Conservation (phyloP, 2,797 vertebrate genomes). For the Diglossa cyanea region DNA sequence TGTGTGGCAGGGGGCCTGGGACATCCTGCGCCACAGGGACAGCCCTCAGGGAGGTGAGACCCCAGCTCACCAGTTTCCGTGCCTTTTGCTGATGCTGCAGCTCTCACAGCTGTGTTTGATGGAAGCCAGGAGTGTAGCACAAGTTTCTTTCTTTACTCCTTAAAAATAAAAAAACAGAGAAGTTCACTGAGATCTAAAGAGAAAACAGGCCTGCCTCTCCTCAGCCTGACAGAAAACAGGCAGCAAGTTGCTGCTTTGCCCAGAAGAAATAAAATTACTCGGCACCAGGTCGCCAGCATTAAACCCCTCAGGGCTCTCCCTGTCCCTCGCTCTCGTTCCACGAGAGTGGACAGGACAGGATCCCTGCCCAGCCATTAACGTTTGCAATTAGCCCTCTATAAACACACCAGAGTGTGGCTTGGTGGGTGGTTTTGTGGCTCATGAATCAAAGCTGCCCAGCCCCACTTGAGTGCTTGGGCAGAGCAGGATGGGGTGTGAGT, state of each 20-base stretch:
- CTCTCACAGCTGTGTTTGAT: accelerated
- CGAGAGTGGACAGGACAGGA: not conserved
- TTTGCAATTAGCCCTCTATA: not conserved
- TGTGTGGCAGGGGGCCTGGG: accelerated
- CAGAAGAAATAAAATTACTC: not conserved
- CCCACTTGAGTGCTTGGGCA: accelerated
- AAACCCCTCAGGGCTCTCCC: not conserved
- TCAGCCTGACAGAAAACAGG: not conserved
- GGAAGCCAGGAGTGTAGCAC: accelerated
- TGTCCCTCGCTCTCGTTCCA: not conserved
- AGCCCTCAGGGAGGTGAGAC: not conserved
- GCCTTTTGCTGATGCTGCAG: not conserved
- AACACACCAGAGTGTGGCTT: not conserved
- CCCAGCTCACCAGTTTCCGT: accelerated
- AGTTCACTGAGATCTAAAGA: not conserved
- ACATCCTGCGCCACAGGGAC: not conserved
- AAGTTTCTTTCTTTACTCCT: not conserved
- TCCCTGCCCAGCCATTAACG: accelerated
- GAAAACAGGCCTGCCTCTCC: not conserved
- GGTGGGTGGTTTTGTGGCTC: not conserved
- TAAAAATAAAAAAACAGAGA: not conserved
- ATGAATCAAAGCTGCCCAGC: not conserved
- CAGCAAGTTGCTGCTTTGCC: not conserved
- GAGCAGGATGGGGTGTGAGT: accelerated
- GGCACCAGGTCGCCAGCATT: accelerated